Percentiles rank a stretch among this genome's conserved stretches.
These are phyloP conservation scores for Trachops cirrhosus DNA, from an alignment of 2,797 vertebrate genomes.

Conservation along the genomic window DNA sequence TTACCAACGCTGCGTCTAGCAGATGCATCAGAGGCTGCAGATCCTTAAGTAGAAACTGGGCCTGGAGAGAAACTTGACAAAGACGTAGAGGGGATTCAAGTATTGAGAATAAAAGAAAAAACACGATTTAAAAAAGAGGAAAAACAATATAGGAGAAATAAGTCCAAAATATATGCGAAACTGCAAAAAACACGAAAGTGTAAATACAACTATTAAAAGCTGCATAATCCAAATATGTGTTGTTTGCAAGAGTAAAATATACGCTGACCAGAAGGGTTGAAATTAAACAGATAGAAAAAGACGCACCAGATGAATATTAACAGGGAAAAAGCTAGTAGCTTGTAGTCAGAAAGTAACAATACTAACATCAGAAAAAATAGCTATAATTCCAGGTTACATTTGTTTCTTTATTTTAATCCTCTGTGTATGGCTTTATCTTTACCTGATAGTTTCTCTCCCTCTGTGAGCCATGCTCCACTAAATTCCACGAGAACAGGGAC, in stretches of 20 bases:
- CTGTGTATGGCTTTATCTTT: too few species aligned
- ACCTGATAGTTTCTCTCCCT: neutral
- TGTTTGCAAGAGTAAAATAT: neutral
- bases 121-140: neutral
- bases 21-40: neutral
- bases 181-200: fast-evolving
- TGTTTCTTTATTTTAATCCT: neutral
- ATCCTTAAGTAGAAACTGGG: neutral
- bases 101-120: neutral
- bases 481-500: neutral
- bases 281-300: neutral
- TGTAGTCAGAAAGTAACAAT: neutral
- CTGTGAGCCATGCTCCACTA: neutral
- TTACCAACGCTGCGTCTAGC: neutral
- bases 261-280: neutral
- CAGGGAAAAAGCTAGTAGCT: neutral
- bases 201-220: neutral
- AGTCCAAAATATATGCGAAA: neutral
- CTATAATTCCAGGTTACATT: neutral
- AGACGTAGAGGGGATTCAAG: neutral
- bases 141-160: neutral
- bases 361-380: neutral
- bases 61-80: neutral
- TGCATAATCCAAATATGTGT: neutral
- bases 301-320: neutral